A percentile compares a stretch with the other conserved stretches of the same genome.
Conservation (phyloP, 2,113 vertebrate species). For the Phyllopteryx taeniolatus region DNA sequence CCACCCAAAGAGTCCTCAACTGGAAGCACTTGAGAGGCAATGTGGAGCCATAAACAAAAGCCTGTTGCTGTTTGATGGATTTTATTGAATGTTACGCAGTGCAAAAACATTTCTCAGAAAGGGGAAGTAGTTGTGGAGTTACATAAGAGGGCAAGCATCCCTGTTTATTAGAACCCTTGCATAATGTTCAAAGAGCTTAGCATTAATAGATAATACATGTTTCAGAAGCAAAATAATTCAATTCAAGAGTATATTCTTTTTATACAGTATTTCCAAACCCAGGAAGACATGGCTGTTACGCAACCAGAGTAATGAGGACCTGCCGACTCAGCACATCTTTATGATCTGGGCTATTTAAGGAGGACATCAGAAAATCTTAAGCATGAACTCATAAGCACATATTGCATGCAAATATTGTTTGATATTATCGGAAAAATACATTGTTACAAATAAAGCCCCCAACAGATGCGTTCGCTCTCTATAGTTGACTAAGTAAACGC, state of each 20-base stretch:
- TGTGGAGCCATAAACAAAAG: conserved; percentile 27
- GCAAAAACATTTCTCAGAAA: neutral
- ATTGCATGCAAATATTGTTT: conserved; percentile 10
- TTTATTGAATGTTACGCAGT: neutral
- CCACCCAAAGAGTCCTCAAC: conserved; percentile 14
- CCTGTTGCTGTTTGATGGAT: neutral
- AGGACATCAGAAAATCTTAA: neutral
- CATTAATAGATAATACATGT: conserved; percentile 10
- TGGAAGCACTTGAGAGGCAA: conserved; percentile 52
- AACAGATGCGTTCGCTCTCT: neutral
- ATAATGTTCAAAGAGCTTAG: neutral
- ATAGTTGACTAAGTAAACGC: neutral
- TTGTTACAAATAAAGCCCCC: neutral
- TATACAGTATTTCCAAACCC: conserved; percentile 8
- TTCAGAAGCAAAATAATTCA: neutral
- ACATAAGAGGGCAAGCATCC: conserved; percentile 8
- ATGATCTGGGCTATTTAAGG: neutral
- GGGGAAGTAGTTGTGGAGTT: conserved; percentile 5
- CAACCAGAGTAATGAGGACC: conserved; percentile 22
- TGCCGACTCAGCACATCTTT: conserved; percentile 1
- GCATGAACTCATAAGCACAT: neutral
- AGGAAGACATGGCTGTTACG: conserved; percentile 17
- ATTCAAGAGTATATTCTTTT: neutral
- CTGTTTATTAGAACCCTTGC: neutral
- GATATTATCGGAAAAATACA: neutral